A percentile compares a stretch with the other conserved stretches of the same genome.
phyloP scores from a whole-genome alignment of 2,113 vertebrate species.

The Syngnathoides biaculeatus region DNA sequence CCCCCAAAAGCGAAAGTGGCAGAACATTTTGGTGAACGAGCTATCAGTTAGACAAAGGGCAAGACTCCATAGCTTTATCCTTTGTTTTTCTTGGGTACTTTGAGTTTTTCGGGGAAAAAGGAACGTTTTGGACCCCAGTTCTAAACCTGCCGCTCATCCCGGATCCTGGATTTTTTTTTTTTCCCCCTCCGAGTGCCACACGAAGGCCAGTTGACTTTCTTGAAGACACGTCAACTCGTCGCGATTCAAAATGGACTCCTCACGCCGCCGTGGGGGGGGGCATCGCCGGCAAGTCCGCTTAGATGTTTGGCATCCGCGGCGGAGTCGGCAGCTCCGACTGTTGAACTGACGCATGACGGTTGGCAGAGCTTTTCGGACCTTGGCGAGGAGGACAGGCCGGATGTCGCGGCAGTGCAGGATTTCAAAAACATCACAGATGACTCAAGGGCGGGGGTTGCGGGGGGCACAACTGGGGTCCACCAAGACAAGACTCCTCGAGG shows the following conservation, averaged over 20 bases:
- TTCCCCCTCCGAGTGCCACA: background rate
- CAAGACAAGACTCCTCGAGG: background rate
- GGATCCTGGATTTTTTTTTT: background rate
- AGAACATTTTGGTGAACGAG: too few species aligned
- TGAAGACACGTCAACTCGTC: background rate
- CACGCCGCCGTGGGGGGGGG: background rate
- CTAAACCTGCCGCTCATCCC: background rate
- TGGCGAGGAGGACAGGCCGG: constrained; percentile 34
- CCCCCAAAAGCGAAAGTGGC: too few species aligned
- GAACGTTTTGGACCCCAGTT: too few species aligned
- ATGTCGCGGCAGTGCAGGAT: constrained; percentile 18
- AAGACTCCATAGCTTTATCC: too few species aligned
- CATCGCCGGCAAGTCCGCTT: background rate
- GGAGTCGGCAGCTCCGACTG: constrained; percentile 27
- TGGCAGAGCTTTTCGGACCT: constrained; percentile 40
- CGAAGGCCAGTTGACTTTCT: background rate
- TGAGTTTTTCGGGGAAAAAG: too few species aligned
- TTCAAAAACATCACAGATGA: constrained; percentile 9
- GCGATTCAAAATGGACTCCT: background rate
- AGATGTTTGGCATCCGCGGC: constrained; percentile 4
- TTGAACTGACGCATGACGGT: constrained; percentile 23
- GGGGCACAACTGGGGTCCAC: background rate
- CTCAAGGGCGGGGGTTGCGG: too few species aligned
- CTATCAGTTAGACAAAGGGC: too few species aligned
- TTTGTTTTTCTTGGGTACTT: too few species aligned